Evolutionary conservation across 2,797 vertebrate species (phyloP), one percentile per base, ranked within the genome.

Genomic region (Catostomus latipinnis): DNA sequence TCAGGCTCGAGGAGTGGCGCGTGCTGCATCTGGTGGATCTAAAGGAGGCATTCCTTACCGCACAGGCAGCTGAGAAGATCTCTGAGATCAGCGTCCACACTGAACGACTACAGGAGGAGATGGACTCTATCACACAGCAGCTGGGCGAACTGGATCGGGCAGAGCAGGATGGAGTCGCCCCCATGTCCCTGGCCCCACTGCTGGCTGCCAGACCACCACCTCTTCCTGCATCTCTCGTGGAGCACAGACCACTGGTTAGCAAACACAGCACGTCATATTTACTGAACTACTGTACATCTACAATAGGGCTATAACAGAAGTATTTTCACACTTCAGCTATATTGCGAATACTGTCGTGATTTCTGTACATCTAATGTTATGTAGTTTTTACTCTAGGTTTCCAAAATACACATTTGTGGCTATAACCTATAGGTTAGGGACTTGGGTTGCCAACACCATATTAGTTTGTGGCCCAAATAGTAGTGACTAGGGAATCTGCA

Each of bases 51-150:
- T 94, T 93, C 86, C 89, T 95, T 83, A 95, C 94, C 0, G 95
- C 94, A 8, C 94, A 94, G 13, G 94, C 95, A 1, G 91, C 94
- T 0, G 94, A 91, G 85, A 93, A 94, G 84, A 92, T 97, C 7
- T 94, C 94, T 0, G 94, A 96, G 86, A 95, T 96, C 81, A 87
- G 76, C 0, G 86, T 93, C 2, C 88, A 94, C 79, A 92, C 94
- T 0, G 91, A 93, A 86, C 94, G 93, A 12, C 85, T 95, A 76
- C 95, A 96, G 86, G 94, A 95, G 65, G 95, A 96, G 85, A 96
- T 96, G 94, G 92, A 89, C 84, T 93, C 92, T 90, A 94, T 96
- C 89, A 96, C 93, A 67, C 92, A 92, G 78, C 93, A 96, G 86
- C 90, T 90, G 48, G 92, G 90, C 78, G 89, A 92, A 82, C 93